A percentile compares a stretch with the other conserved stretches of the same genome.
phyloP scores from a whole-genome alignment of 35 echinoderm and acorn worm species.

The Anneissia japonica region DNA sequence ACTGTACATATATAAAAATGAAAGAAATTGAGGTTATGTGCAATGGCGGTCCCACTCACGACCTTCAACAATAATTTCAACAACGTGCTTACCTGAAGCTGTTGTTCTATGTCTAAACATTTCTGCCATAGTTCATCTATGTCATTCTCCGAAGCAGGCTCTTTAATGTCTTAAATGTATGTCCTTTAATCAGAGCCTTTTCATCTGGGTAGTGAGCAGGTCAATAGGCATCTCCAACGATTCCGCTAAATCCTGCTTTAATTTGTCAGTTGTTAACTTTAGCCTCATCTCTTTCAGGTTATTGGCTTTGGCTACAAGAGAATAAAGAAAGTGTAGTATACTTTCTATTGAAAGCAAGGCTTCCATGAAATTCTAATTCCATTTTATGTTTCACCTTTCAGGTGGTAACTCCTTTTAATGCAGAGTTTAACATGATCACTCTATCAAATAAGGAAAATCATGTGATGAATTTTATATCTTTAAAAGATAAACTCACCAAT shows the following conservation, averaged over 20 bases:
- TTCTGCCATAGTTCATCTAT: slow-evolving; percentile 6
- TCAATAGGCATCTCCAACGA: slow-evolving; percentile 6
- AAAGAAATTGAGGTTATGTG: no score
- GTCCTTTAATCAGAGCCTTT: background rate
- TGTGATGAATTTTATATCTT: no score
- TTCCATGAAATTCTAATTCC: no score
- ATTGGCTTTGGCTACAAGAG: slow-evolving; percentile 5
- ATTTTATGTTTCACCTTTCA: no score
- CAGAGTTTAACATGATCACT: no score
- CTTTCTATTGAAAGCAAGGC: no score
- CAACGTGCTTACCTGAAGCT: background rate
- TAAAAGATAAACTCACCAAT: background rate
- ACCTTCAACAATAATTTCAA: no score
- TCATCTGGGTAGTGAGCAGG: background rate
- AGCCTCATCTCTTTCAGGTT: background rate
- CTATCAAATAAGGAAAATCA: no score
- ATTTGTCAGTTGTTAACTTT: background rate
- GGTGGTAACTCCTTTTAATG: no score
- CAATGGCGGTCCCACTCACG: no score
- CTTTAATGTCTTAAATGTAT: slow-evolving; percentile 1
- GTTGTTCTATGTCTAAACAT: background rate
- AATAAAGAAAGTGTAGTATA: background rate
- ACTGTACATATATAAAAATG: no score
- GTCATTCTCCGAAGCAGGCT: background rate
- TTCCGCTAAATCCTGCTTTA: background rate